Conservation (phyloP, 1,140 invertebrate species). For the Venustaconcha ellipsiformis region DNA sequence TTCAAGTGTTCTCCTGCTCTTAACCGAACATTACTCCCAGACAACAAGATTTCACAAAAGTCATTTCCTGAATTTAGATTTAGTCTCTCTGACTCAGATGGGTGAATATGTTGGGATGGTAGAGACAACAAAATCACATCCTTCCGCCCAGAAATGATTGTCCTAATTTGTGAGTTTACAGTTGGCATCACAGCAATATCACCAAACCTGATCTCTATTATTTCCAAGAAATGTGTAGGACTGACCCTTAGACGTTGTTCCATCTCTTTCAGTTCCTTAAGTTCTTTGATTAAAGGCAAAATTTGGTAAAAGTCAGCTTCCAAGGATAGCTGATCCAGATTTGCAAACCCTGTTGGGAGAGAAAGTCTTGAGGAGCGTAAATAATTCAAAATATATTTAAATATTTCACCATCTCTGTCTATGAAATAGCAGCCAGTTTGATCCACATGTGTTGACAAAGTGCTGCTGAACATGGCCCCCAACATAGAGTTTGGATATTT, state of each 20-base stretch:
- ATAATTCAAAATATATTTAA: conserved; percentile 62
- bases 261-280: conserved; percentile 73
- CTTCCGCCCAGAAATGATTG: conserved; percentile 56
- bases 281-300: conserved; percentile 73
- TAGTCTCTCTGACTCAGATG: conserved; percentile 49
- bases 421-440: conserved; percentile 60
- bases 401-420: conserved; percentile 60
- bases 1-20: conserved; percentile 76
- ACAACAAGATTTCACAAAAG: conserved; percentile 55
- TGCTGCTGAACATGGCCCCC: conserved; percentile 60
- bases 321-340: conserved; percentile 88
- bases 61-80: conserved; percentile 45
- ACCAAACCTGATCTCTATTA: conserved; percentile 60
- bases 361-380: conserved; percentile 74
- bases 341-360: conserved; percentile 87
- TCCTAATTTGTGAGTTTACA: conserved; percentile 60
- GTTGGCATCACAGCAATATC: conserved; percentile 62
- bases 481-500: conserved; percentile 65
- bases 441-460: conserved; percentile 51
- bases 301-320: conserved; percentile 95
- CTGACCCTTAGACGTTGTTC: conserved; percentile 9
- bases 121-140: conserved; percentile 51
- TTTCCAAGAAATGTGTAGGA: conserved; percentile 49
- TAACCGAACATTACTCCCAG: conserved; percentile 49
- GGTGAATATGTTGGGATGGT: conserved; percentile 42